Evolutionary conservation across 2,888 invertebrate species (phyloP).

Genomic region (Napeogenes inachia): DNA sequence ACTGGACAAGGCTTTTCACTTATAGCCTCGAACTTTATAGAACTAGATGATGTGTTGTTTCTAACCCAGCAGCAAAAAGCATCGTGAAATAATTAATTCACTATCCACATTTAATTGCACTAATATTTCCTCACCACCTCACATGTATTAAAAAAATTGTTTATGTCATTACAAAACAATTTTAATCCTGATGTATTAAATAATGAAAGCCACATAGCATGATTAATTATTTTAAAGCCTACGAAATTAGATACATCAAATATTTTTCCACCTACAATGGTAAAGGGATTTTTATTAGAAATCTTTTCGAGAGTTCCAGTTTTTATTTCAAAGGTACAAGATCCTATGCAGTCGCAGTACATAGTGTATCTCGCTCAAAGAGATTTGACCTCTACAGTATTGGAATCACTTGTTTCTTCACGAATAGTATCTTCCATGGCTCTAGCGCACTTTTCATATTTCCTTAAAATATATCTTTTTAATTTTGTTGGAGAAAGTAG

Average conservation of each 20-base stretch:
- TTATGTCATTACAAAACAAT: slow-evolving; percentile 37
- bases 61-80: slow-evolving; percentile 62
- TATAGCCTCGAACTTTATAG: slow-evolving; percentile 45
- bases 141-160: slow-evolving; percentile 40
- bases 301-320: slow-evolving; percentile 42
- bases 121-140: slow-evolving; percentile 37
- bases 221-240: slow-evolving; percentile 37
- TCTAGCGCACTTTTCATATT: slow-evolving; percentile 42
- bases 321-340: slow-evolving; percentile 55
- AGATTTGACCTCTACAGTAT: slow-evolving; percentile 37
- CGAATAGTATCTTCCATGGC: slow-evolving; percentile 44
- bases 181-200: slow-evolving; percentile 48
- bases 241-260: slow-evolving; percentile 38
- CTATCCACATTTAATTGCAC: slow-evolving; percentile 47
- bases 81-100: slow-evolving; percentile 66
- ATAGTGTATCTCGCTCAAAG: slow-evolving; percentile 48
- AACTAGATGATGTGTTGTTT: slow-evolving; percentile 47
- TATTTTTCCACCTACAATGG: slow-evolving; percentile 39
- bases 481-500: slow-evolving; percentile 57
- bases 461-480: slow-evolving; percentile 57
- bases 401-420: slow-evolving; percentile 21
- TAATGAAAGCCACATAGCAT: slow-evolving; percentile 49
- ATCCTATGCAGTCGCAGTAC: slow-evolving; percentile 51
- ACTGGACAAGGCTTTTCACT: slow-evolving; percentile 54
- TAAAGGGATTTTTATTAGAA: slow-evolving; percentile 41